phyloP scores from a whole-genome alignment of 2,113 vertebrate species.

The Pangasianodon hypophthalmus region DNA sequence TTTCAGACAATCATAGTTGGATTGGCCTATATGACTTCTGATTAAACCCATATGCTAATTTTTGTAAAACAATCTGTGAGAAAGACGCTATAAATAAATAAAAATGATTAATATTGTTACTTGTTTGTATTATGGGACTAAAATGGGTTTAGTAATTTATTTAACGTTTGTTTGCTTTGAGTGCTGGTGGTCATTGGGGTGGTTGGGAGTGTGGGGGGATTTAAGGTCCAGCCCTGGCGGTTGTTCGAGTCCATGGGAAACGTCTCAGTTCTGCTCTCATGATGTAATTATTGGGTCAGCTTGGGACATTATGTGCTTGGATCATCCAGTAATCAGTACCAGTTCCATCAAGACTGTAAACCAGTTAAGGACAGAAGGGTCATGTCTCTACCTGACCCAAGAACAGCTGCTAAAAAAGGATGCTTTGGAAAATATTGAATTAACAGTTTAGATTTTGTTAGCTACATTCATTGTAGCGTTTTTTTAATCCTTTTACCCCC shows the following conservation, averaged over 20 bases:
- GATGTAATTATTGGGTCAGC: not conserved
- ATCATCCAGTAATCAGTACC: not conserved
- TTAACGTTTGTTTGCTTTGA: not conserved
- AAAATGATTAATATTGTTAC: not conserved
- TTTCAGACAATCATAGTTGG: not conserved
- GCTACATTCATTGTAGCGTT: not conserved
- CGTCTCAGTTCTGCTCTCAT: not conserved
- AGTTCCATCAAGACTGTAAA: not conserved
- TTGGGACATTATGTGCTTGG: slow-evolving; percentile 8
- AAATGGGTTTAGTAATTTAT: not conserved
- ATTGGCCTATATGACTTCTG: not conserved
- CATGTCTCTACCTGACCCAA: not conserved
- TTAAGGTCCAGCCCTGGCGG: not conserved
- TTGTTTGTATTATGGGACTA: not conserved
- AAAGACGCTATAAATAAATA: not conserved
- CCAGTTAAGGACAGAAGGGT: not conserved
- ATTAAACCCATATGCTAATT: not conserved
- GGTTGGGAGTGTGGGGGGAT: not conserved
- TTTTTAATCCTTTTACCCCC: not conserved
- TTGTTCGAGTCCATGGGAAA: slow-evolving; percentile 7
- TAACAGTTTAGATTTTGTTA: not conserved
- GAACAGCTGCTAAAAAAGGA: not conserved
- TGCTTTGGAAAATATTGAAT: not conserved
- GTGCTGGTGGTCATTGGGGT: not conserved
- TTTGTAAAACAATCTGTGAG: not conserved